A percentile compares a stretch with the other conserved stretches of the same genome.
Conservation (phyloP, 1,140 invertebrate species). For the Drosophila erecta region DNA sequence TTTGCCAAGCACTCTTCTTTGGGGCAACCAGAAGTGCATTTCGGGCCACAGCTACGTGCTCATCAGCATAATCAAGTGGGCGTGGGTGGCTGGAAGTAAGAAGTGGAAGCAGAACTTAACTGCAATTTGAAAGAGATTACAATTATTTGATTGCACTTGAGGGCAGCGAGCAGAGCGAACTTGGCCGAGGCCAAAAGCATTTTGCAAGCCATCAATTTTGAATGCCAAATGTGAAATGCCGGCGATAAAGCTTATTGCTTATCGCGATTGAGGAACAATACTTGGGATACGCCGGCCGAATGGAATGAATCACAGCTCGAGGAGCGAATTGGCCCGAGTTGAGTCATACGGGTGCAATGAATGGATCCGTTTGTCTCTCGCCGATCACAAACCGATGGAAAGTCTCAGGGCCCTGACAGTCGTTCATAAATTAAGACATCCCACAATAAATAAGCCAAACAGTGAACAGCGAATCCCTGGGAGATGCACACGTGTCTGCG, state of each 20-base stretch:
- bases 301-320: slow-evolving; percentile 23
- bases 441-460: slow-evolving; percentile 74
- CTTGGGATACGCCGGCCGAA: too few species aligned
- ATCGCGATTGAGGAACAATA: slow-evolving; percentile 68
- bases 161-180: slow-evolving; percentile 17
- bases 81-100: slow-evolving; percentile 1
- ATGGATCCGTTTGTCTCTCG: slow-evolving; percentile 43
- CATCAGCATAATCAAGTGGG: slow-evolving; percentile 70
- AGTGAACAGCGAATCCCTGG: slow-evolving; percentile 5
- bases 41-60: slow-evolving; percentile 65
- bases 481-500: slow-evolving; percentile 51
- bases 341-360: slow-evolving; percentile 44
- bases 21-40: slow-evolving; percentile 67
- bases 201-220: slow-evolving; percentile 67
- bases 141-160: slow-evolving; percentile 76
- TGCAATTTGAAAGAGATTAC: slow-evolving; percentile 78
- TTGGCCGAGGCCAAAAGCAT: slow-evolving; percentile 48
- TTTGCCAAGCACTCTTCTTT: slow-evolving; percentile 69
- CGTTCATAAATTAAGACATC: slow-evolving; percentile 81
- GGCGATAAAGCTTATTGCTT: slow-evolving; percentile 37
- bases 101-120: slow-evolving; percentile 54
- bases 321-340: slow-evolving; percentile 4
- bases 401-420: slow-evolving; percentile 54
- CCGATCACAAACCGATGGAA: slow-evolving; percentile 42
- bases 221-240: slow-evolving; percentile 65